Evolutionary conservation across 2,888 invertebrate genomes (phyloP), one percentile per base, ranked within the genome.

Genomic region (Pollenia angustigena): DNA sequence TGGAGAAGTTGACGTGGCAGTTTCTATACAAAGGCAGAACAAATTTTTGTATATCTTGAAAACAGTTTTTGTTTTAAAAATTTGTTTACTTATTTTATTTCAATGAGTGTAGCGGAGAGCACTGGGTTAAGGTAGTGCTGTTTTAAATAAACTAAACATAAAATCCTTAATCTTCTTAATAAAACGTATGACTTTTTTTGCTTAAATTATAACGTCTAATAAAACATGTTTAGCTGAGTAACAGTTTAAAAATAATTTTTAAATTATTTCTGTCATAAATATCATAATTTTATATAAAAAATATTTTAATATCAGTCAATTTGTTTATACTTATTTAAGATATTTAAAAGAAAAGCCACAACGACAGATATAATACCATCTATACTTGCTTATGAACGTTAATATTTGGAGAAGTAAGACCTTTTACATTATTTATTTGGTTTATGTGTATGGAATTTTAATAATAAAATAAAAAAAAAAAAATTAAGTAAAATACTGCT

Each of bases 381-480:
- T 32, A 6, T 32, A 32, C 6, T 23, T 23, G 32, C 6, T 23
- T 23, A 32, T 32, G 32, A 6, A 32, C 32, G 32, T 32, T 32
- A 32, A 32, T 69, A 50, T 69, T 40, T 60, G 0, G 60, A 50
- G 32, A 66, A 56, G 18, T 48, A 64, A 58, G 56, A 66, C 48
- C 56, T 54, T 74, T 81, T 66, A 48, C 66, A 72, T 56, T 80
- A 74, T 81, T 74, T 74, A 66, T 81, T 75, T 58, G n/a, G 42
- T 48, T 79, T 50, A 71, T 81, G 86, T 60, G 83, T 40, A 12
- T 75, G 64, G 80, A 86, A 86, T 86, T 83, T 83, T 80, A 86
- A 86, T 86, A 86, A 80, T 83, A 16, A 54, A 52, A 32, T n/a
- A n/a, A n/a, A n/a, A 44, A 42, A 50, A 50, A 68, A 23, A 68